phyloP scores from a whole-genome alignment of 2,113 vertebrate genomes.

The Hystrix cristata region DNA sequence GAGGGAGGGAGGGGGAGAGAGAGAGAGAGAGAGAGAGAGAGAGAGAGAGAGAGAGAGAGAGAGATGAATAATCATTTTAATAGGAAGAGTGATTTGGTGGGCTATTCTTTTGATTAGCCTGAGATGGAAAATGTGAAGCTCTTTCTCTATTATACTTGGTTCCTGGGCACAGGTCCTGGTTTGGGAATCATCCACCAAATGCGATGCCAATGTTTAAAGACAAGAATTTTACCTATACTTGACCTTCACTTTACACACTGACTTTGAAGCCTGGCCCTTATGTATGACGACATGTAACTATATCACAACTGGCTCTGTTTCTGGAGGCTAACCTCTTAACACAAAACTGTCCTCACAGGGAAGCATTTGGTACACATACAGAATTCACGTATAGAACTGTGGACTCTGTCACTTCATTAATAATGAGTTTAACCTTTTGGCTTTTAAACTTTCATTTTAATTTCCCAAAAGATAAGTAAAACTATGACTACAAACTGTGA shows the following conservation, averaged over 20 bases:
- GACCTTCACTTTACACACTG: neutral
- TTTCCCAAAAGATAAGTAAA: neutral
- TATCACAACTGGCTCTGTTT: constrained; percentile 70
- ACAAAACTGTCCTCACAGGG: constrained; percentile 38
- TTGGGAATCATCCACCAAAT: neutral
- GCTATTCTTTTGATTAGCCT: neutral
- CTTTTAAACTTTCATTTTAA: neutral
- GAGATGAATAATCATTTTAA: neutral
- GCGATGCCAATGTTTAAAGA: neutral
- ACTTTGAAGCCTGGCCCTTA: neutral
- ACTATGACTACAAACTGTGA: neutral
- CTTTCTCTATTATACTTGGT: too few species aligned
- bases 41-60: neutral
- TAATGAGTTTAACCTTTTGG: neutral
- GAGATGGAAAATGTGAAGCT: neutral
- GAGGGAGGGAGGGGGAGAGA: too few species aligned
- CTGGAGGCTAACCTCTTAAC: constrained; percentile 64
- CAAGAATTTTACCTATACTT: neutral
- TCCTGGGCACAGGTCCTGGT: neutral
- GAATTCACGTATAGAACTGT: constrained; percentile 50
- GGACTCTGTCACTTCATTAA: constrained; percentile 60
- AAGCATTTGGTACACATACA: neutral
- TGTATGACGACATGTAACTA: fast-evolving
- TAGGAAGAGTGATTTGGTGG: neutral
- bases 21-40: neutral